Conservation (phyloP, 64 coral and sea anemone species). For the Montipora capricornis region DNA sequence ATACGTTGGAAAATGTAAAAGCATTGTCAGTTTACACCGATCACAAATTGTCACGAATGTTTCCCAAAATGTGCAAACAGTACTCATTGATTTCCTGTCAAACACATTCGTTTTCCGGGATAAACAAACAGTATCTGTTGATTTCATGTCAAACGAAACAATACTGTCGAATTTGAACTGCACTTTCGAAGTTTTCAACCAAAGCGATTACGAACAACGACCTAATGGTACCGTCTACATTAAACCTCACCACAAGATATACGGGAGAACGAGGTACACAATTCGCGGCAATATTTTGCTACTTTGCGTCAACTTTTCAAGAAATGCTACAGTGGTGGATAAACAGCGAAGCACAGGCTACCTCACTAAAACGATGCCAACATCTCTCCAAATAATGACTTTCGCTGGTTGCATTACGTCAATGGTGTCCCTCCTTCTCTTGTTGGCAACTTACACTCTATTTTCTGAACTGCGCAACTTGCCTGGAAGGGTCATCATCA, state of each 20-base stretch:
- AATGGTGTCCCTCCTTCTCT: constrained; percentile 15
- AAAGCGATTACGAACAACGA: background rate
- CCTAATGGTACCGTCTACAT: constrained; percentile 24
- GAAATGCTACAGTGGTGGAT: background rate
- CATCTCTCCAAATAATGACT: background rate
- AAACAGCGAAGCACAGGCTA: background rate
- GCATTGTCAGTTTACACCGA: too few species aligned
- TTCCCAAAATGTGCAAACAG: too few species aligned
- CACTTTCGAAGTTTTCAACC: background rate
- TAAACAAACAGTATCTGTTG: accelerated
- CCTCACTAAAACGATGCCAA: background rate
- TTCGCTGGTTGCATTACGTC: constrained; percentile 32
- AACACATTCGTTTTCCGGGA: too few species aligned
- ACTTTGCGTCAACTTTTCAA: constrained; percentile 16
- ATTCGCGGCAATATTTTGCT: background rate
- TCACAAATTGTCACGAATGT: too few species aligned
- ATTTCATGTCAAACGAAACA: background rate
- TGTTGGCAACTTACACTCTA: constrained; percentile 31
- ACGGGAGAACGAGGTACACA: background rate
- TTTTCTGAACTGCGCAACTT: background rate
- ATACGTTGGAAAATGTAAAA: too few species aligned
- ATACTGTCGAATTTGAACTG: background rate
- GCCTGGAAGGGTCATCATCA: too few species aligned
- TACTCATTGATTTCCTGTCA: too few species aligned
- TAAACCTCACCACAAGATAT: background rate